These are phyloP conservation scores for Bufo bufo DNA, from an alignment of 2,113 vertebrate genomes.

Conservation along the genomic window DNA sequence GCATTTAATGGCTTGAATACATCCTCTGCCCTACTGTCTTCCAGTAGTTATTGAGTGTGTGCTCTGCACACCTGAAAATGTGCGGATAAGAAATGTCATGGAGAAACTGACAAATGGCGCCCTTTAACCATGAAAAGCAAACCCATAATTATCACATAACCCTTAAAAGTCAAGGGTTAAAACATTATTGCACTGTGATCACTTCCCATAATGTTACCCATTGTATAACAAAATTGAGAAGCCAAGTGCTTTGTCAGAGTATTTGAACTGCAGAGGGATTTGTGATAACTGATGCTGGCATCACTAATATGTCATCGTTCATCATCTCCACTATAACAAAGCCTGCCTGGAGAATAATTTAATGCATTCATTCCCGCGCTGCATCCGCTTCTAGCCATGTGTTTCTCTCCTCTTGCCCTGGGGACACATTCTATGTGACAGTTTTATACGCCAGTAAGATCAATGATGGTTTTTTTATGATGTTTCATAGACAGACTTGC, in stretches of 20 bases:
- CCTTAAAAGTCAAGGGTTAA: constrained; percentile 40
- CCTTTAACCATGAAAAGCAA: background rate
- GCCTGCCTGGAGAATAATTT: constrained; percentile 64
- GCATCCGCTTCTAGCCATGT: constrained; percentile 61
- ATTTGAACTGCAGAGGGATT: constrained; percentile 60
- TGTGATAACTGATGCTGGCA: constrained; percentile 60
- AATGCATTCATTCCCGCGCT: constrained; percentile 58
- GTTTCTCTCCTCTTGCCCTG: constrained; percentile 62
- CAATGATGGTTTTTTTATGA: constrained; percentile 68
- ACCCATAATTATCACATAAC: constrained; percentile 3
- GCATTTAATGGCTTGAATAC: background rate
- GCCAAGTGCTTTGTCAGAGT: constrained; percentile 57
- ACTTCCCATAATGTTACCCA: background rate
- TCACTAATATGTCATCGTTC: constrained; percentile 62
- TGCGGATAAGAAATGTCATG: constrained; percentile 4
- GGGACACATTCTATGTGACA: constrained; percentile 67
- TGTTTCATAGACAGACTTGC: constrained; percentile 50
- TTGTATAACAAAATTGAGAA: constrained; percentile 61
- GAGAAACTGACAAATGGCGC: constrained; percentile 2
- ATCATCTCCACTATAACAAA: constrained; percentile 60
- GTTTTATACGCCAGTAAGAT: constrained; percentile 66
- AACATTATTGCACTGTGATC: background rate
- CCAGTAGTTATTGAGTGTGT: background rate
- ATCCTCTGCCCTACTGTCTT: background rate
- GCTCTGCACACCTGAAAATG: background rate